Base-by-base conservation (phyloP, 1,140 invertebrate species). In the Zelostemma sp. region DNA sequence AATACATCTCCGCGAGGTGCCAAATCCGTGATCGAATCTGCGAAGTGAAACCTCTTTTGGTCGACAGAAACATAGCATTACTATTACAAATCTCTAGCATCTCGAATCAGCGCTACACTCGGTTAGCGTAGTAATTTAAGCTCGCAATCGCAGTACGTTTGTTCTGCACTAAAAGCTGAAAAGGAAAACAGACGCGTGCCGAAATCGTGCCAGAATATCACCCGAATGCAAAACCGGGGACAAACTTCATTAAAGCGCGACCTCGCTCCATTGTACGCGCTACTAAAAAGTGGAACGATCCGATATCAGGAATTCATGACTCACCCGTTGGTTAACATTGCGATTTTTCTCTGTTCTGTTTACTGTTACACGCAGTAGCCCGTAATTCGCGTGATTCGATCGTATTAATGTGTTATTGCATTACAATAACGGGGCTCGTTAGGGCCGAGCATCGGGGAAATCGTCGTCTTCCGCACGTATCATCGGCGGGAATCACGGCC, bases 21-120 rank as follows among this genome's bases (percentile, higher is more conserved):
- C n/a, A n/a, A n/a, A 73, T 72, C 68, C 73, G 79, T 80, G 78
- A 79, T 75, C 72, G 54, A 63, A 38, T 40, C 38, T 55, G 59
- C 53, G 31, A 61, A 54, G 58, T 56, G 54, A 51, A 45, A 64
- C 45, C 69, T 72, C 55, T 14, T 69, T 47, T 14, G 17, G 48
- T 50, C 69, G 74, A 76, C 76, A 74, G 72, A 46, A 71, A 79
- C 75, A 75, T 62, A 70, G 59, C 68, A 76, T 75, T 72, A 73
- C 74, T 74, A 79, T 79, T 77, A 75, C 69, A 56, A 55, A 41
- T 57, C 41, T 67, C 48, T 55, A 46, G 16, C 54, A 12, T 41
- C 55, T 25, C 33, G 59, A 50, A 55, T 56, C 47, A 54, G 50
- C 67, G 41, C 49, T 48, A 43, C 43, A 58, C 43, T 63, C 54